Evolutionary conservation across 2,113 vertebrate genomes (phyloP).

Genomic region (Eudorcas thomsonii): DNA sequence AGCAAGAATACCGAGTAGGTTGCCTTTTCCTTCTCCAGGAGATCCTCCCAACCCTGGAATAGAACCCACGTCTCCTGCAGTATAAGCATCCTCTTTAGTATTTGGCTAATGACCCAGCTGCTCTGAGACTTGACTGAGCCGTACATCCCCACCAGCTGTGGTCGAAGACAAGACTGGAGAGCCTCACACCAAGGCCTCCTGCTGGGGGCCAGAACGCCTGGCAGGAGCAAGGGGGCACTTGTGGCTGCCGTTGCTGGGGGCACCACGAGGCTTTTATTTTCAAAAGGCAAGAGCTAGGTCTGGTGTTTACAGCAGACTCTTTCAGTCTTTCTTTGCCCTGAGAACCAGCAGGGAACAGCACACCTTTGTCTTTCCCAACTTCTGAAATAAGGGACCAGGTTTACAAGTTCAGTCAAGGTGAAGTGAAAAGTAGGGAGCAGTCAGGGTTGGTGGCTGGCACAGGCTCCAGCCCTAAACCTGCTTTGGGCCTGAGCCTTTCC

Average conservation of each 20-base stretch:
- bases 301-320: not conserved
- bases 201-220: not conserved
- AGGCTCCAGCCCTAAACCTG: not conserved
- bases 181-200: not conserved
- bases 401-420: constrained; percentile 49
- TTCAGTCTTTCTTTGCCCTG: constrained; percentile 20
- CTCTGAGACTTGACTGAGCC: not conserved
- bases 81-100: not conserved
- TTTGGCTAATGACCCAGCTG: not conserved
- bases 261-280: not conserved
- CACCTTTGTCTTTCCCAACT: not conserved
- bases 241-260: not conserved
- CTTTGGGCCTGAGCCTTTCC: not conserved
- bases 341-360: not conserved
- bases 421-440: not conserved
- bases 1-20: not conserved
- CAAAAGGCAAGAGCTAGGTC: not conserved
- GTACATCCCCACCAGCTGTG: not conserved
- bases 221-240: not conserved
- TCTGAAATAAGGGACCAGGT: not conserved
- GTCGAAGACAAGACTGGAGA: not conserved
- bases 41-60: not conserved
- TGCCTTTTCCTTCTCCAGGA: not conserved
- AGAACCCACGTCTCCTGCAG: not conserved
- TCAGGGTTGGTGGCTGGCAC: not conserved